Percentiles rank a stretch among this genome's conserved stretches.
These are phyloP conservation scores for Macropis europaea DNA, from an alignment of 2,888 invertebrate species.

Conservation along the genomic window DNA sequence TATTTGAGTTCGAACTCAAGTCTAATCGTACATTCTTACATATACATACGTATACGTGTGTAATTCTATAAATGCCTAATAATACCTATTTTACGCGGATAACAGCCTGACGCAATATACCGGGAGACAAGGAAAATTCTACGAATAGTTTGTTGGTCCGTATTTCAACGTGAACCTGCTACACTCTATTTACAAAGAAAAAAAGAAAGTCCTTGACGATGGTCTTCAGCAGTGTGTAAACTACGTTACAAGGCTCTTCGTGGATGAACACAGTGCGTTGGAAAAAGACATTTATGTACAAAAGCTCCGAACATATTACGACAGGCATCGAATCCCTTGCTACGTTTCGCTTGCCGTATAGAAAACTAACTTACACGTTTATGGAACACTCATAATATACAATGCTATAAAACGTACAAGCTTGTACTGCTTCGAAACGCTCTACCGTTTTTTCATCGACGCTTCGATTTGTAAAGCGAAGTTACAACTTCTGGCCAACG, in stretches of 20 bases:
- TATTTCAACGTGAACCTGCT: slow-evolving; percentile 9
- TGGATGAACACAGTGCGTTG: slow-evolving; percentile 1
- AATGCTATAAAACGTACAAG: slow-evolving; percentile 63
- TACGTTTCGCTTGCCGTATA: slow-evolving; percentile 47
- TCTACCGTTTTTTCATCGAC: slow-evolving; percentile 31
- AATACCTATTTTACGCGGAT: slow-evolving; percentile 39
- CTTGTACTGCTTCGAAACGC: slow-evolving; percentile 54
- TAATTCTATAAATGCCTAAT: slow-evolving; percentile 59
- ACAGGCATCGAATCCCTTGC: slow-evolving; percentile 43
- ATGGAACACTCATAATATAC: slow-evolving; percentile 64
- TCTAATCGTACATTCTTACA: slow-evolving; percentile 39
- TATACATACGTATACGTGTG: slow-evolving; percentile 39
- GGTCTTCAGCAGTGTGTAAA: neutral
- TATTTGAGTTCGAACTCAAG: slow-evolving; percentile 25
- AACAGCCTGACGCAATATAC: slow-evolving; percentile 43
- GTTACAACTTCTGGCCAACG: no score
- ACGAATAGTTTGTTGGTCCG: slow-evolving; percentile 12
- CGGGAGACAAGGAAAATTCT: slow-evolving; percentile 25
- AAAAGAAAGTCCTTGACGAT: neutral
- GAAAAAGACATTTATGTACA: slow-evolving; percentile 56
- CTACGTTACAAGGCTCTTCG: slow-evolving; percentile 1
- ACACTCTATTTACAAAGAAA: neutral
- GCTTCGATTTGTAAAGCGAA: slow-evolving; percentile 2
- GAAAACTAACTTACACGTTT: slow-evolving; percentile 64
- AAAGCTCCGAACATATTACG: slow-evolving; percentile 44